Base-by-base conservation (phyloP, 2,113 vertebrate genomes). In the Orycteropus afer region DNA sequence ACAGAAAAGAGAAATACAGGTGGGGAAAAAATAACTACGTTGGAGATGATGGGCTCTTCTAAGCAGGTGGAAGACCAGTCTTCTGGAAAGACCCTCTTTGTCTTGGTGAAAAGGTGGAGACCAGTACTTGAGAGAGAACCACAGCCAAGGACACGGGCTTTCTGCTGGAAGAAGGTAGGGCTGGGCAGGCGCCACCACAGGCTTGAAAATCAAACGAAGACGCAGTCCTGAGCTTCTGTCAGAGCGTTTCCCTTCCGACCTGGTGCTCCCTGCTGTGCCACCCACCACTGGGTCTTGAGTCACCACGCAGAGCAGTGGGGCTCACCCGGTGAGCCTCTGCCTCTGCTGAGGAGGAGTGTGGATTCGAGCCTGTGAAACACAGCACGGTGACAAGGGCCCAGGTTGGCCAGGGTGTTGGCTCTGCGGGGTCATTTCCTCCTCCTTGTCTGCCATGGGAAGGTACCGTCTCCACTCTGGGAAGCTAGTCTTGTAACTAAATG, bases 21-120 rank as follows among this genome's bases (percentile, higher is more conserved):
- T 23, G 23, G 10, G 14, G 6, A 9, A 9, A 42, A 37, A 5
- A 14, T 7, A 10, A 45, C 7, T 2, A 0, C 1, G 32, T 9
- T 12, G 47, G 14, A 53, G 40, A 34, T 73, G 40, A 14, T 12
- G 25, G 40, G 20, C 2, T 2, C 12, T 55, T 69, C 59, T 2
- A 3, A 11, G 20, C 42, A 53, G 18, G 25, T 51, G 5, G 47
- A 85, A 45, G 3, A 5, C 7, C 1, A 9, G 34, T 37, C 49
- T 74, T 40, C 27, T 47, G 25, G 40, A 74, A 34, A 42, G 40
- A 23, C 5, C 7, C 34, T 0, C 17, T 14, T 61, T 27, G 47
- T 63, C 76, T 84, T 45, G 4, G 25, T 47, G 29, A 32, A 67
- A 79, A 74, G 32, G 42, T 20, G 7, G 18, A 40, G 18, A 40